Percentiles rank a stretch among this genome's conserved stretches.
Evolutionary conservation across 2,113 vertebrate genomes (phyloP).

Genomic region (Odocoileus hemionus): DNA sequence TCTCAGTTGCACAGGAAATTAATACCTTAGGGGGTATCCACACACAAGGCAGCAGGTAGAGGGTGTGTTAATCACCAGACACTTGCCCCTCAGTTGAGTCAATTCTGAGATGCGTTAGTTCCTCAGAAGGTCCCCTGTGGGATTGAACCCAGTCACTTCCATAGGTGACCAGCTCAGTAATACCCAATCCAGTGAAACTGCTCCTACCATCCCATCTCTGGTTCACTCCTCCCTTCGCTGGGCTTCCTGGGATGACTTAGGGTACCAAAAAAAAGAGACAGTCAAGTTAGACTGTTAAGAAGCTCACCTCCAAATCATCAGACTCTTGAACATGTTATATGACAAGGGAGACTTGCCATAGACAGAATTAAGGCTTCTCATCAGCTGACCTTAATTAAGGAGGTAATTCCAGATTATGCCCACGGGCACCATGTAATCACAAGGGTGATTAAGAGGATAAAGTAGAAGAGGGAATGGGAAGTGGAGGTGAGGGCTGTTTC

Average conservation of each 20-base stretch:
- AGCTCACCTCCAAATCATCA: background rate
- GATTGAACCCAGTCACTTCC: background rate
- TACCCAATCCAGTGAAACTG: background rate
- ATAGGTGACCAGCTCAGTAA: background rate
- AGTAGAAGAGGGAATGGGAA: background rate
- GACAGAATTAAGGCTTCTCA: background rate
- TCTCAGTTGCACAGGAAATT: background rate
- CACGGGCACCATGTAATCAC: rapidly evolving
- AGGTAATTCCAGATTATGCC: background rate
- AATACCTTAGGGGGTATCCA: background rate
- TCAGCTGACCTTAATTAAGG: background rate
- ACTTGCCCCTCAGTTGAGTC: background rate
- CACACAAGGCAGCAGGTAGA: background rate
- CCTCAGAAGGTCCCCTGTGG: background rate
- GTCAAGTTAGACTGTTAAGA: background rate
- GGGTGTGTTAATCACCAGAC: background rate
- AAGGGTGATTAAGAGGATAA: background rate
- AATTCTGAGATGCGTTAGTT: background rate
- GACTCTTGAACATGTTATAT: background rate
- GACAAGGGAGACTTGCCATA: background rate
- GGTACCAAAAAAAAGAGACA: background rate
- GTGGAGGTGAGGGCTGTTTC: background rate
- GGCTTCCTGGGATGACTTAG: background rate
- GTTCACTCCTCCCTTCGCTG: background rate
- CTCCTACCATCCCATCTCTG: background rate